These are phyloP conservation scores for Drosophila pseudoananassae DNA, from an alignment of 1,140 invertebrate species.

Conservation along the genomic window DNA sequence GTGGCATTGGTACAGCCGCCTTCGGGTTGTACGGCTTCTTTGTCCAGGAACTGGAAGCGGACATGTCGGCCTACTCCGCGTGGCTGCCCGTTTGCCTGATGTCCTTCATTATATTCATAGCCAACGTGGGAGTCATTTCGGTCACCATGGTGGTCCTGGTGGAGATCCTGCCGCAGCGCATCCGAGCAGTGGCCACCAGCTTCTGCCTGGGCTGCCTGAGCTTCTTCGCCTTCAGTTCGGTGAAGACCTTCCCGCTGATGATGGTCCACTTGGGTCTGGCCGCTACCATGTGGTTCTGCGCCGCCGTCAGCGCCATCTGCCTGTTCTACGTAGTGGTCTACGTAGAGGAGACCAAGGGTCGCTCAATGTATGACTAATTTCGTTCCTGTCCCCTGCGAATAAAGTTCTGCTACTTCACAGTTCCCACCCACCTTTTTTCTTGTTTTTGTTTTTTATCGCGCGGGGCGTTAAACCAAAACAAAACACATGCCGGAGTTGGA, in stretches of 20 bases:
- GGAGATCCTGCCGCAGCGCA: constrained; percentile 68
- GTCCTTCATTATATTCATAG: constrained; percentile 70
- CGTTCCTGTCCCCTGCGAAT: not conserved
- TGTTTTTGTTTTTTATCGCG: not conserved
- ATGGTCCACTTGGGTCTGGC: constrained; percentile 69
- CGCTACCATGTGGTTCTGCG: constrained; percentile 74
- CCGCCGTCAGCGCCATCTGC: constrained; percentile 48
- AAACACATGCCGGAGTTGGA: constrained; percentile 31
- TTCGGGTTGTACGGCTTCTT: constrained; percentile 72
- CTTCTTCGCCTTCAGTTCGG: constrained; percentile 61
- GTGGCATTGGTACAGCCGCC: constrained; percentile 48
- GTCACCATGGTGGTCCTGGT: constrained; percentile 75
- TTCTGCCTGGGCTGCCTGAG: constrained; percentile 66
- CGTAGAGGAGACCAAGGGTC: constrained; percentile 78
- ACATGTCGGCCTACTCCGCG: constrained; percentile 47
- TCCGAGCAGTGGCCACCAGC: constrained; percentile 62
- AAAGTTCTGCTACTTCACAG: constrained; percentile 17
- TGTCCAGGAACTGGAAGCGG: constrained; percentile 52
- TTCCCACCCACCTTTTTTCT: not conserved
- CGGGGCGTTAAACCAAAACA: constrained; percentile 67
- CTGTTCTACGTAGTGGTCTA: constrained; percentile 67
- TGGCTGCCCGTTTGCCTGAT: constrained; percentile 73
- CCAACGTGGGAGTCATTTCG: constrained; percentile 67
- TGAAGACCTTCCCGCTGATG: constrained; percentile 71
- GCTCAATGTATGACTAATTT: constrained; percentile 62